Evolutionary conservation across 2,797 vertebrate genomes (phyloP).

Genomic region (Vireo griseus): DNA sequence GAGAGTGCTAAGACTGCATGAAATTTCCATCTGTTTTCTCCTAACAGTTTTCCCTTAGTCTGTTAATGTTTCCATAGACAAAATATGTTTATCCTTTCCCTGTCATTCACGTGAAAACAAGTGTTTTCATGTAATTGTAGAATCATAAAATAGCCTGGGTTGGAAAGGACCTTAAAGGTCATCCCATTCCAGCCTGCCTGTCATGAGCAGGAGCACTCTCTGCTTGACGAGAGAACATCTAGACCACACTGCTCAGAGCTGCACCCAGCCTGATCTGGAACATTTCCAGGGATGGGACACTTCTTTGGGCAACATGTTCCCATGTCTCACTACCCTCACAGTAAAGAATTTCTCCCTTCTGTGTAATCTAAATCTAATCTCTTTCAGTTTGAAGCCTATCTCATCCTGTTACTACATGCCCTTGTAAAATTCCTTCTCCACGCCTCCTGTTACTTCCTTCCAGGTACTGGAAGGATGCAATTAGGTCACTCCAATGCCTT

Average conservation of each 20-base stretch:
- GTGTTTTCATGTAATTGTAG: neutral
- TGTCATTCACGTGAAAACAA: neutral
- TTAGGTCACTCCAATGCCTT: accelerated
- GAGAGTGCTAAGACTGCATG: neutral
- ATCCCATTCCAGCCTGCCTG: neutral
- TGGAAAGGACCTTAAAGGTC: neutral
- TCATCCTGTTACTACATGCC: no score
- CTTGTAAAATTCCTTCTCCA: neutral
- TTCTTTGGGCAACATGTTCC: neutral
- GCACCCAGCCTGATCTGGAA: neutral
- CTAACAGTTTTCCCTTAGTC: neutral
- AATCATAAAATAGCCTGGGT: neutral
- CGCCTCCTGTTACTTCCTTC: neutral
- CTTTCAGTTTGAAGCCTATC: neutral
- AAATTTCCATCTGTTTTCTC: neutral
- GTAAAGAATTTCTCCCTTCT: neutral
- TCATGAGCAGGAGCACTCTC: neutral
- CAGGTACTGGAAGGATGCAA: neutral
- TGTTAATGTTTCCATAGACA: neutral
- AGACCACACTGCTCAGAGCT: neutral
- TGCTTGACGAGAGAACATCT: accelerated
- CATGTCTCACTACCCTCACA: neutral
- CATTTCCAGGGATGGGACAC: neutral
- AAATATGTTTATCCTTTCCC: neutral
- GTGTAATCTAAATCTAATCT: neutral